Percentiles rank a stretch among this genome's conserved stretches.
Evolutionary conservation across 2,797 vertebrate species (phyloP).

Genomic region (Xenopus petersii): DNA sequence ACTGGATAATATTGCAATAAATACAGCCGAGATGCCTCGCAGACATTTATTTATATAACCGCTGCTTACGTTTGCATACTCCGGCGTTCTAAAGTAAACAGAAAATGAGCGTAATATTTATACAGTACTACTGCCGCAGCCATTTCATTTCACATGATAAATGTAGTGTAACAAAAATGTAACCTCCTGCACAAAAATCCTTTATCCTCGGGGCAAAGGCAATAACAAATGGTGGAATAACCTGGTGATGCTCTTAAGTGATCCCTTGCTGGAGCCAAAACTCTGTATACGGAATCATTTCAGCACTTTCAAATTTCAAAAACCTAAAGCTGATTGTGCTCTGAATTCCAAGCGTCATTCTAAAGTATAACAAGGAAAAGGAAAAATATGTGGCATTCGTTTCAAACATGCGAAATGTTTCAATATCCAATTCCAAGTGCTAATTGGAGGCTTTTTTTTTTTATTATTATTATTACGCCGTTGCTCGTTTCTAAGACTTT

Average conservation of each 20-base stretch:
- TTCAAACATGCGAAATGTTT: neutral
- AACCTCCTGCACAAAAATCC: neutral
- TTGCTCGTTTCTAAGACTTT: neutral
- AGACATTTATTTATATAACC: slow-evolving; percentile 2
- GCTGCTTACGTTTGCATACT: slow-evolving; percentile 4
- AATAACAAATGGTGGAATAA: slow-evolving; percentile 8
- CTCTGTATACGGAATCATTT: slow-evolving; percentile 1
- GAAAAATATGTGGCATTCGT: neutral
- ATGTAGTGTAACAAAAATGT: slow-evolving; percentile 13
- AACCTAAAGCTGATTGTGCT: neutral
- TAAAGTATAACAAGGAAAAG: neutral
- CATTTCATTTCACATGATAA: slow-evolving; percentile 10
- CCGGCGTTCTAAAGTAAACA: neutral
- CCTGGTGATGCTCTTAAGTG: neutral
- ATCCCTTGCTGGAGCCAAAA: neutral
- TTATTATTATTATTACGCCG: neutral
- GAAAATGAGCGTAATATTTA: slow-evolving; percentile 3
- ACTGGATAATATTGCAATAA: slow-evolving; percentile 1
- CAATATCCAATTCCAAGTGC: neutral
- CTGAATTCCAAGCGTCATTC: slow-evolving; percentile 1
- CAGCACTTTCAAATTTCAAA: neutral
- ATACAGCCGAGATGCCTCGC: neutral
- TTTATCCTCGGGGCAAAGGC: neutral
- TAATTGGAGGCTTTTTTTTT: neutral
- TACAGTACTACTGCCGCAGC: neutral